Evolutionary conservation across 1,140 invertebrate genomes (phyloP).

Genomic region (Homalodisca vitripennis): DNA sequence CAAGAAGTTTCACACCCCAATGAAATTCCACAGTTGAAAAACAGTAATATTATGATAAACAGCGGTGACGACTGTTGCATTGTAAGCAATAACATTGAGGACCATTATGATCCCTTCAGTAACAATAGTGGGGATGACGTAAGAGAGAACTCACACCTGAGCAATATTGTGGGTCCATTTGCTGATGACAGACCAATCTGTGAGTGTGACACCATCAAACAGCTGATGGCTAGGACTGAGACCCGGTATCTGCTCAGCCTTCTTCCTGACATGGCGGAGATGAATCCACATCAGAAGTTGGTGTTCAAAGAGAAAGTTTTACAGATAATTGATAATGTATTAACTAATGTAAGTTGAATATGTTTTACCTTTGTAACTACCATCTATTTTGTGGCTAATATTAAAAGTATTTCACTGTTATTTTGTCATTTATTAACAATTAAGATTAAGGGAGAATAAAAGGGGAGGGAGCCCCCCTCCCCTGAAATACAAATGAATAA

Average conservation of each 20-base stretch:
- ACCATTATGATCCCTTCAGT: not conserved
- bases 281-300: not conserved
- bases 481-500: no score
- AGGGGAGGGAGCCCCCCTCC: no score
- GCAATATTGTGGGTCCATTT: not conserved
- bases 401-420: not conserved
- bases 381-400: not conserved
- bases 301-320: not conserved
- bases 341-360: not conserved
- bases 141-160: not conserved
- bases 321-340: not conserved
- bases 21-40: no score
- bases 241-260: not conserved
- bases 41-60: no score
- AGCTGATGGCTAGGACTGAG: not conserved
- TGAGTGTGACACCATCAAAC: not conserved
- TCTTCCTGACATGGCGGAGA: not conserved
- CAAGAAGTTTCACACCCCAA: no score
- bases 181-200: slow-evolving; percentile 13
- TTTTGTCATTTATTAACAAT: not conserved
- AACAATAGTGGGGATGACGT: not conserved
- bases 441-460: no score
- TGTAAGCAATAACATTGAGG: no score
- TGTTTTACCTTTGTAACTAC: not conserved
- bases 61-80: no score